Conservation (phyloP, 2,797 vertebrate genomes). For the Alosa sapidissima region DNA sequence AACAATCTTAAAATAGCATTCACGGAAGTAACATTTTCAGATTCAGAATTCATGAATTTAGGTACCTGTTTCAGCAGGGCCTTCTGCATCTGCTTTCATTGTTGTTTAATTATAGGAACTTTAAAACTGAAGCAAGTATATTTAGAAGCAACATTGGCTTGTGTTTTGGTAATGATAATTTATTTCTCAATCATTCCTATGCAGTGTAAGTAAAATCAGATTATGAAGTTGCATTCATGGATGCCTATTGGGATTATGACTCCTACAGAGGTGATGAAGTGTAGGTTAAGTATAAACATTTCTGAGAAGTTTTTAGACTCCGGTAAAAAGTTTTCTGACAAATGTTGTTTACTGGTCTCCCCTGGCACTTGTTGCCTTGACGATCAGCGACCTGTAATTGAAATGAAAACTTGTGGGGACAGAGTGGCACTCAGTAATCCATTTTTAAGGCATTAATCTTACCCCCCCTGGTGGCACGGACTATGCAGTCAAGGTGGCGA, state of each 20-base stretch:
- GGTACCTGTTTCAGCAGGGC: not conserved
- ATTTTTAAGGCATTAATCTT: conserved; percentile 17
- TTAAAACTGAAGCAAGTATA: not conserved
- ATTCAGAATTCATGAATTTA: not conserved
- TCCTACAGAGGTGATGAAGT: not conserved
- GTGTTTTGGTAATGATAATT: not conserved
- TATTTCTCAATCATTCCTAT: not conserved
- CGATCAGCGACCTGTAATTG: conserved; percentile 34
- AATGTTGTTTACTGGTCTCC: conserved; percentile 27
- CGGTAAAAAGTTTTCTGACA: not conserved
- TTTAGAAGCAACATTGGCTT: not conserved
- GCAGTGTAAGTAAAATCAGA: not conserved
- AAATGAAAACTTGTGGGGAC: conserved; percentile 24
- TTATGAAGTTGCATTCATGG: not conserved
- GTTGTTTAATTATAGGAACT: not conserved
- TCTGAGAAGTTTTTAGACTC: not conserved
- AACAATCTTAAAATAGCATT: not conserved
- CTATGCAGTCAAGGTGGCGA: conserved; percentile 31
- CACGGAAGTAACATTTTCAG: not conserved
- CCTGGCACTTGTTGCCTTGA: conserved; percentile 19
- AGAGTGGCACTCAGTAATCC: not conserved
- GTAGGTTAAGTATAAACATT: not conserved
- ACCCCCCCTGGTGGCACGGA: conserved; percentile 10
- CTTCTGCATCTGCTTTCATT: not conserved
- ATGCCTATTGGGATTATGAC: not conserved